These are phyloP conservation scores for Rhogogaster chlorosoma DNA, from an alignment of 2,888 invertebrate genomes.

Conservation along the genomic window DNA sequence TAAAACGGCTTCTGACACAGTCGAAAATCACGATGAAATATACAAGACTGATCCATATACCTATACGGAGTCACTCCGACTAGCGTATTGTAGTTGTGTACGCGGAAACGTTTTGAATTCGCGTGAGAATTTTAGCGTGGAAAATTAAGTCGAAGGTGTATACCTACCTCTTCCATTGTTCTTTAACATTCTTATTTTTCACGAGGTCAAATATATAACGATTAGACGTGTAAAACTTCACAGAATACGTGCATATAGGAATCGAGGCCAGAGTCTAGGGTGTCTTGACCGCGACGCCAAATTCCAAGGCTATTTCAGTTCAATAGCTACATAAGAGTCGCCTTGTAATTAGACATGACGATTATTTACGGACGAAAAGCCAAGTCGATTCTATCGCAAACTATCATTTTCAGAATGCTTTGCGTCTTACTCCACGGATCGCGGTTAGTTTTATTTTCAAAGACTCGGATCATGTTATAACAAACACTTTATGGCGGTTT, in stretches of 20 bases:
- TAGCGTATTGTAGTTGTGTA: not conserved
- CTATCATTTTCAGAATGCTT: not conserved
- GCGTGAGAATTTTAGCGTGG: not conserved
- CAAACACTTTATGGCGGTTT: not conserved
- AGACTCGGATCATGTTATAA: not conserved
- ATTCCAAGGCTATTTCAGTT: conserved; percentile 33
- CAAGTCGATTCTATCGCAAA: not conserved
- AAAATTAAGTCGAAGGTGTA: conserved; percentile 19
- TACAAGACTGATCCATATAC: conserved; percentile 2
- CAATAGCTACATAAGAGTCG: not conserved
- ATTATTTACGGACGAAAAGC: not conserved
- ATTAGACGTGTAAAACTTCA: not conserved
- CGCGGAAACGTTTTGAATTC: not conserved
- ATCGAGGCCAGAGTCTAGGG: conserved; percentile 43
- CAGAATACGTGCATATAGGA: not conserved
- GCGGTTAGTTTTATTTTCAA: conserved; percentile 5
- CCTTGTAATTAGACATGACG: conserved; percentile 32
- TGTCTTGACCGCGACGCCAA: conserved; percentile 14
- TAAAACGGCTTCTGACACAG: conserved; percentile 30
- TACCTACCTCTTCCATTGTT: not conserved
- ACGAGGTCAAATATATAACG: not conserved
- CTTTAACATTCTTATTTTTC: conserved; percentile 6
- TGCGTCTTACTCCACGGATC: not conserved
- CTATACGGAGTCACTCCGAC: not conserved
- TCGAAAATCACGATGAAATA: not conserved